Percentiles rank a stretch among this genome's conserved stretches.
phyloP scores from a whole-genome alignment of 1,140 invertebrate species.

The Drosophila nikananu region DNA sequence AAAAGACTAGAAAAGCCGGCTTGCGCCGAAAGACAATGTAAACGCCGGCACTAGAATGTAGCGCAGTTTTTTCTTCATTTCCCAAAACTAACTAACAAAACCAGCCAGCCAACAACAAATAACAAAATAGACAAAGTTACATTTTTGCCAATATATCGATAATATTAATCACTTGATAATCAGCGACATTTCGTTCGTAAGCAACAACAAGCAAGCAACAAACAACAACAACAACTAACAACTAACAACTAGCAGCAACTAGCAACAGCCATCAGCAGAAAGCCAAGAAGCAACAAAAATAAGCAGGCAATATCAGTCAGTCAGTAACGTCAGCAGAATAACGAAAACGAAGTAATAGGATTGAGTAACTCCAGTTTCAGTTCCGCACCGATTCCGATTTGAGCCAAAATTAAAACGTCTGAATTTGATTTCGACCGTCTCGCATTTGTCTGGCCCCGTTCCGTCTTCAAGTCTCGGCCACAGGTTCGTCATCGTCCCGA shows the following conservation, averaged over 20 bases:
- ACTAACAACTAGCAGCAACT: constrained; percentile 34
- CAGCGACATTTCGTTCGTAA: constrained; percentile 76
- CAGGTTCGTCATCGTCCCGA: constrained; percentile 67
- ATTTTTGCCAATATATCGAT: constrained; percentile 74
- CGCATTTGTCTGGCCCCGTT: constrained; percentile 63
- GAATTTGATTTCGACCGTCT: constrained; percentile 73
- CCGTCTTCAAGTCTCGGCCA: constrained; percentile 72
- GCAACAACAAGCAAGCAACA: constrained; percentile 53
- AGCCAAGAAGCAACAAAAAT: constrained; percentile 45
- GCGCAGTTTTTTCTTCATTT: constrained; percentile 76
- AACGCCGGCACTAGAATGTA: constrained; percentile 76
- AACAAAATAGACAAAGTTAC: constrained; percentile 78
- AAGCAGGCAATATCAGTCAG: constrained; percentile 50
- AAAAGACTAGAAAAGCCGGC: constrained; percentile 20
- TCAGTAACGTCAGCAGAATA: constrained; percentile 42
- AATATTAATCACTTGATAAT: constrained; percentile 56
- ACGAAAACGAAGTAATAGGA: constrained; percentile 31
- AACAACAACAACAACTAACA: constrained; percentile 38
- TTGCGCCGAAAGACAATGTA: constrained; percentile 73
- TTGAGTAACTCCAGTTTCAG: constrained; percentile 63
- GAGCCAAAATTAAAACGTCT: constrained; percentile 82
- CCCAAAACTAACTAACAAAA: constrained; percentile 67
- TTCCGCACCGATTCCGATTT: constrained; percentile 74
- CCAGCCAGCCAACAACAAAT: constrained; percentile 84
- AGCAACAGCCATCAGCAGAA: constrained; percentile 40